phyloP scores from a whole-genome alignment of 2,888 invertebrate species.

The Athrips mouffetella region DNA sequence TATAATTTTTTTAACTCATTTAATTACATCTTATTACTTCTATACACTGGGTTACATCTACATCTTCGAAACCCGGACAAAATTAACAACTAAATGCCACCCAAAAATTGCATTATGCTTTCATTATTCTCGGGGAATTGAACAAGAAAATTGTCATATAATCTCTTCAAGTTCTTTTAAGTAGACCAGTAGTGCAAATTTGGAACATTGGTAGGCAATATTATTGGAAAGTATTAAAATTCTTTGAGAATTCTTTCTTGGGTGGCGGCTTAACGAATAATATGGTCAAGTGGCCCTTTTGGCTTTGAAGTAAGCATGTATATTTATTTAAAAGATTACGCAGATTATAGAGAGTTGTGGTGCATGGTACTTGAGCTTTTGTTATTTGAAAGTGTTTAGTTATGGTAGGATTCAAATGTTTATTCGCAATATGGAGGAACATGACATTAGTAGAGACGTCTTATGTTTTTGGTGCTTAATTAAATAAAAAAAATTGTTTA shows the following conservation, averaged over 20 bases:
- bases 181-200: slow-evolving; percentile 38
- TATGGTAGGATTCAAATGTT: slow-evolving; percentile 33
- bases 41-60: slow-evolving; percentile 14
- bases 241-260: slow-evolving; percentile 43
- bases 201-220: slow-evolving; percentile 29
- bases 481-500: too few relatives aligned
- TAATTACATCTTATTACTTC: slow-evolving; percentile 15
- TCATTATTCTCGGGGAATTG: slow-evolving; percentile 33
- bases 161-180: slow-evolving; percentile 13
- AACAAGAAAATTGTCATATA: slow-evolving; percentile 32
- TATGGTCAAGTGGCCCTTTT: slow-evolving; percentile 47
- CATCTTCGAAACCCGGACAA: slow-evolving; percentile 5
- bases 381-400: slow-evolving; percentile 43
- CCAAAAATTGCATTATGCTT: slow-evolving; percentile 34
- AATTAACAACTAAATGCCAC: slow-evolving; percentile 39
- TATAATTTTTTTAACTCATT: too few relatives aligned
- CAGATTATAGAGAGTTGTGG: slow-evolving; percentile 47
- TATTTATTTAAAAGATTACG: slow-evolving; percentile 67
- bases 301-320: slow-evolving; percentile 12
- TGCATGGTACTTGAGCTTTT: slow-evolving; percentile 23
- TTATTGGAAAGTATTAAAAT: slow-evolving; percentile 26
- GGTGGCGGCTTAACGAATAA: slow-evolving; percentile 47
- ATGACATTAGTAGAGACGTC: slow-evolving; percentile 2
- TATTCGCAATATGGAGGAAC: slow-evolving; percentile 23
- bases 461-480: background rate